Percentiles rank a stretch among this genome's conserved stretches.
Evolutionary conservation across 2,888 invertebrate genomes (phyloP).

Genomic region (Platypus cylindrus): DNA sequence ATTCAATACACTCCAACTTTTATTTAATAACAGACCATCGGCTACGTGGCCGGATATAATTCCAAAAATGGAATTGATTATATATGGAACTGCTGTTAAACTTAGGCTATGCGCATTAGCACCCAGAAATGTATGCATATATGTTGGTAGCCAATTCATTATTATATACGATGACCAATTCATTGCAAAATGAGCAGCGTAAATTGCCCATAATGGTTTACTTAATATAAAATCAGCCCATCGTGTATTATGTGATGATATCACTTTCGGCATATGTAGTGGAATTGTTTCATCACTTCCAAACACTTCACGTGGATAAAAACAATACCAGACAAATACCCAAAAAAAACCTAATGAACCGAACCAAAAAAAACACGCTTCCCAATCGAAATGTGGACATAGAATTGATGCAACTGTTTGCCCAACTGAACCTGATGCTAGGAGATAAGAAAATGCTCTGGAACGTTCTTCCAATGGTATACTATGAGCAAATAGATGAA

Average conservation of each 20-base stretch:
- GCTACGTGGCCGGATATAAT: slow-evolving; percentile 61
- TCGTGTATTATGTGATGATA: slow-evolving; percentile 38
- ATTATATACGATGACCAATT: slow-evolving; percentile 71
- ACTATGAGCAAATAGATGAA: slow-evolving; percentile 59
- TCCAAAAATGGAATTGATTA: slow-evolving; percentile 58
- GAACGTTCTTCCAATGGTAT: slow-evolving; percentile 60
- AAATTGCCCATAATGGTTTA: slow-evolving; percentile 61
- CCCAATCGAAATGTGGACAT: slow-evolving; percentile 56
- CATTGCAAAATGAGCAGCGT: slow-evolving; percentile 66
- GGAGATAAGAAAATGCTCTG: slow-evolving; percentile 57
- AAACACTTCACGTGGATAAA: slow-evolving; percentile 44
- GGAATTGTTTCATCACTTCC: slow-evolving; percentile 42
- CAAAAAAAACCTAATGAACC: slow-evolving; percentile 54
- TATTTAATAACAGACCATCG: slow-evolving; percentile 42
- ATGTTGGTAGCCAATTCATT: slow-evolving; percentile 70
- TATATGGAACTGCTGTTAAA: slow-evolving; percentile 60
- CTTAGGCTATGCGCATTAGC: slow-evolving; percentile 56
- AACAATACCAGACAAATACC: slow-evolving; percentile 49
- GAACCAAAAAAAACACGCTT: slow-evolving; percentile 54
- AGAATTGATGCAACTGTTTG: slow-evolving; percentile 62
- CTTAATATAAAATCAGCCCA: slow-evolving; percentile 54
- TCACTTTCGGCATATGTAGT: slow-evolving; percentile 44
- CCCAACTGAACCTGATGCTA: slow-evolving; percentile 61
- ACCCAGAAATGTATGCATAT: slow-evolving; percentile 47
- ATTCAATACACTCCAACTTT: slow-evolving; percentile 52